phyloP scores from a whole-genome alignment of 1,140 invertebrate genomes.

The Saccostrea glomerata region DNA sequence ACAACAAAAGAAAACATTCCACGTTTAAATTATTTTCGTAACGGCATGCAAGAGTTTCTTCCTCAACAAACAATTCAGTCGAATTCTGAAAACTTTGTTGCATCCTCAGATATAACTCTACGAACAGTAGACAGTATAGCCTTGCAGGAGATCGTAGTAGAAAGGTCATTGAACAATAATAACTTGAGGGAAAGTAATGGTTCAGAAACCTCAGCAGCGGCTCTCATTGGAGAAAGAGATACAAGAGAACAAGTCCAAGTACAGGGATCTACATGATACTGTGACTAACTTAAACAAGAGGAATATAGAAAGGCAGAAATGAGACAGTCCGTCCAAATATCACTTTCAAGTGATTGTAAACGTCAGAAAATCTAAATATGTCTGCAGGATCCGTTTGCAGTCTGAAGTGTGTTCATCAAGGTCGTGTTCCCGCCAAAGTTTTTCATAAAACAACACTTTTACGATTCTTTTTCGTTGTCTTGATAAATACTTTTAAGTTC shows the following conservation, averaged over 20 bases:
- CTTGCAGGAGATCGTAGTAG: not conserved
- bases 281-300: not conserved
- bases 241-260: not conserved
- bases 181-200: not conserved
- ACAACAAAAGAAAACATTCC: conserved; percentile 28
- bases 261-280: not conserved
- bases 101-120: not conserved
- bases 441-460: not conserved
- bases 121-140: not conserved
- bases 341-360: not conserved
- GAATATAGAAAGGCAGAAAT: not conserved
- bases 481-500: no score
- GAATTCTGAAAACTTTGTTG: not conserved
- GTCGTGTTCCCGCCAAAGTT: not conserved
- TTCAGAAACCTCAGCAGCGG: not conserved
- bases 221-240: not conserved
- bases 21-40: not conserved
- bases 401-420: no score
- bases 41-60: conserved; percentile 11
- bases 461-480: not conserved
- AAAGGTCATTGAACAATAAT: not conserved
- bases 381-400: not conserved
- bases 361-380: not conserved
- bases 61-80: not conserved
- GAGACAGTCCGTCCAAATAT: conserved; percentile 4